These are phyloP conservation scores for Bombus difficillimus DNA, from an alignment of 1,140 invertebrate genomes.

Conservation along the genomic window DNA sequence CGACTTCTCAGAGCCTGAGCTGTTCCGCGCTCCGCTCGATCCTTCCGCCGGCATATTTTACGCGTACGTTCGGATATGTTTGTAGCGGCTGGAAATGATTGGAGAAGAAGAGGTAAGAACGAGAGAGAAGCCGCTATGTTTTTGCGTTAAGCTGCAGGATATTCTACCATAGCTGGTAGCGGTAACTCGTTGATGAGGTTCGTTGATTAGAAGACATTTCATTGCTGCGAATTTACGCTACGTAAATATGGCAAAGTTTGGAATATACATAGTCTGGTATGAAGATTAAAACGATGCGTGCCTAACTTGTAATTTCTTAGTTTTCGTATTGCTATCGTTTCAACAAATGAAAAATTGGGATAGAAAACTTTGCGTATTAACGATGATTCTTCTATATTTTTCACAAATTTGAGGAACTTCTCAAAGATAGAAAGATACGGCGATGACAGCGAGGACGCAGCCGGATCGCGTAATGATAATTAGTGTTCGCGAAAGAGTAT, in stretches of 20 bases:
- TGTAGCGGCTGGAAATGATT: constrained; percentile 11
- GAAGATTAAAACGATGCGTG: neutral
- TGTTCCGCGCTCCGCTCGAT: constrained; percentile 46
- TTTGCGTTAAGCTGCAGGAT: neutral
- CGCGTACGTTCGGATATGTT: constrained; percentile 16
- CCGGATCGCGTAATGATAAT: too few species aligned
- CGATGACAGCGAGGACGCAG: too few species aligned
- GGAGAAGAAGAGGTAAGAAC: neutral
- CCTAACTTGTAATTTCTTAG: too few species aligned
- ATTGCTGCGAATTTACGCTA: neutral
- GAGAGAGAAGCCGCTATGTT: neutral
- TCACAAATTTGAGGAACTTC: too few species aligned
- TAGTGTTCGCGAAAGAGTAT: too few species aligned
- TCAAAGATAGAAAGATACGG: too few species aligned
- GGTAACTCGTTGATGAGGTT: neutral
- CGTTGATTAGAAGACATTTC: neutral
- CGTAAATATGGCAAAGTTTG: neutral
- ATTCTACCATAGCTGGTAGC: neutral
- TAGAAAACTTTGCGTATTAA: too few species aligned
- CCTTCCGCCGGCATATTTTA: constrained; percentile 58
- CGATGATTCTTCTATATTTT: too few species aligned
- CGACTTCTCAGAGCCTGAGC: constrained; percentile 47
- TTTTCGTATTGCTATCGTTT: too few species aligned
- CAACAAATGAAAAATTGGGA: too few species aligned
- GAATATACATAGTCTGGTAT: too few species aligned